A percentile compares a stretch with the other conserved stretches of the same genome.
These are phyloP conservation scores for Cheilosia soror DNA, from an alignment of 2,888 invertebrate species.

Conservation along the genomic window DNA sequence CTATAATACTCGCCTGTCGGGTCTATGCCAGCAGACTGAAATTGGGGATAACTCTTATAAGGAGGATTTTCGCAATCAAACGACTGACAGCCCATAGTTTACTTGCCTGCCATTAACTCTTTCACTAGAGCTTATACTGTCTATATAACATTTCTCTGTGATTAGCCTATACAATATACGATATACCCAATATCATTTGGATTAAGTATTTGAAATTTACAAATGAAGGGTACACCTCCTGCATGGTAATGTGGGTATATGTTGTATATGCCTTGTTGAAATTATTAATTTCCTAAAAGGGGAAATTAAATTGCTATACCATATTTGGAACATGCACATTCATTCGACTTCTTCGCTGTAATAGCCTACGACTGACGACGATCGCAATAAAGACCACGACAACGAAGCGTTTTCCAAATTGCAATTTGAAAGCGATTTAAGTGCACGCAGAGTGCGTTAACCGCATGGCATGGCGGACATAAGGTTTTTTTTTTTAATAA, in stretches of 20 bases:
- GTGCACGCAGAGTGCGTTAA: constrained; percentile 65
- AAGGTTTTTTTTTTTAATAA: constrained; percentile 7
- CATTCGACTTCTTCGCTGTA: constrained; percentile 26
- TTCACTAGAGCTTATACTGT: constrained; percentile 60
- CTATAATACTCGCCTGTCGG: constrained; percentile 31
- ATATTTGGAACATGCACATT: constrained; percentile 56
- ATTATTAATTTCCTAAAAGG: constrained; percentile 66
- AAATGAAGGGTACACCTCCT: constrained; percentile 58
- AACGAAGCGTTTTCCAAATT: constrained; percentile 48
- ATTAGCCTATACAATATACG: constrained; percentile 39
- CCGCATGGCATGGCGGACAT: constrained; percentile 21
- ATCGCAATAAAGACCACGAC: constrained; percentile 8
- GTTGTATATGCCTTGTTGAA: constrained; percentile 21
- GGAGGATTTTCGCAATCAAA: constrained; percentile 56
- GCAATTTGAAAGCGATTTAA: constrained; percentile 61
- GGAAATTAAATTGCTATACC: constrained; percentile 50
- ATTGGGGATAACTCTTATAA: constrained; percentile 19
- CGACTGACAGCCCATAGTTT: constrained; percentile 46
- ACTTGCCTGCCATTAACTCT: constrained; percentile 62
- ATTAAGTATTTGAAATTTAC: constrained; percentile 58
- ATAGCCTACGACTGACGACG: constrained; percentile 11
- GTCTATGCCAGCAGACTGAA: background rate
- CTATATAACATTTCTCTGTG: constrained; percentile 17
- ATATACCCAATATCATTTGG: constrained; percentile 41
- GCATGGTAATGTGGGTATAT: constrained; percentile 50